Evolutionary conservation across 2,113 vertebrate species (phyloP).

Genomic region (Sminthopsis crassicaudata): DNA sequence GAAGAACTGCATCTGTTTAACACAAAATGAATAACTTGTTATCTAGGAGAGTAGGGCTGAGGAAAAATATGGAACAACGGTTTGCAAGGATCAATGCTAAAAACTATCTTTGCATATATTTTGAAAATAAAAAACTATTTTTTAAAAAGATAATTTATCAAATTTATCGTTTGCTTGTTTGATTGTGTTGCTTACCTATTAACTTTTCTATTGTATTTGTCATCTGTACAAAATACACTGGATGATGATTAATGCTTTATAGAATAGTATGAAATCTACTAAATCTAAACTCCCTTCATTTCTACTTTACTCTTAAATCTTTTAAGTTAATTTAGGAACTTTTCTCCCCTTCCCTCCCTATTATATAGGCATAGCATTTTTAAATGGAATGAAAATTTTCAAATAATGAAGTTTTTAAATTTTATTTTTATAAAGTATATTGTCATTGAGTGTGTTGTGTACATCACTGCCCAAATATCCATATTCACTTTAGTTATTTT

Average conservation of each 20-base stretch:
- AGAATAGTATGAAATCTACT: neutral
- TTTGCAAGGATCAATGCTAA: too few species aligned
- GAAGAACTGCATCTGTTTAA: too few species aligned
- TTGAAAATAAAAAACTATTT: too few species aligned
- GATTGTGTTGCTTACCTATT: neutral
- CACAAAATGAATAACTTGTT: too few species aligned
- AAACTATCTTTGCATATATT: too few species aligned
- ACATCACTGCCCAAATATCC: neutral
- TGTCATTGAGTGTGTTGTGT: neutral
- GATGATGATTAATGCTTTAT: neutral
- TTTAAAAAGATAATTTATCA: too few species aligned
- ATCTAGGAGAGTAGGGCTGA: too few species aligned
- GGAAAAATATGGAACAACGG: too few species aligned
- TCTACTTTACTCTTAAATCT: neutral
- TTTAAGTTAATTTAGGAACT: neutral
- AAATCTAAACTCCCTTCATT: neutral
- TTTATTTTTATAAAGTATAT: neutral
- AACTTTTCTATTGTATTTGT: neutral
- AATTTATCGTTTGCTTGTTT: neutral
- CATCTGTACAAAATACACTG: neutral
- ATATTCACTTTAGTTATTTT: neutral
- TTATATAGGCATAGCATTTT: neutral
- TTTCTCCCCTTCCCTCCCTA: neutral
- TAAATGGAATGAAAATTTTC: neutral
- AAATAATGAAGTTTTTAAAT: neutral